Conservation (phyloP, 2,113 vertebrate species). For the Albula goreensis region DNA sequence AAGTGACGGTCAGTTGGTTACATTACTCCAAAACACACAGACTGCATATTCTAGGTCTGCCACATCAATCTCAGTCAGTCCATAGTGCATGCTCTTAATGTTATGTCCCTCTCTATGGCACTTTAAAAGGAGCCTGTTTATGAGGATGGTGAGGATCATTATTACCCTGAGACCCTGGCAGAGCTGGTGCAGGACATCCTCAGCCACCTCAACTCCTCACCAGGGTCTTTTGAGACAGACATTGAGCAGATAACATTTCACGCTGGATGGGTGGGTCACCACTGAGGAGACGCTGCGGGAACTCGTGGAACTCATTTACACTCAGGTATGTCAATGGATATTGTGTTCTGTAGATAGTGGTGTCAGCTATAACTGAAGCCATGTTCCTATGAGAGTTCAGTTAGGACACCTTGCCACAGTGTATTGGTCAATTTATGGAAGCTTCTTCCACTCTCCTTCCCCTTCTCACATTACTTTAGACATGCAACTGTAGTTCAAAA, state of each 20-base stretch:
- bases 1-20: neutral
- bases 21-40: neutral
- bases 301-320: conserved; percentile 89
- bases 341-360: neutral
- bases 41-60: neutral
- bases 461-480: too few relatives aligned
- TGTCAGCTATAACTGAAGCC: too few relatives aligned
- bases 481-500: too few relatives aligned
- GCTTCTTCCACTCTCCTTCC: too few relatives aligned
- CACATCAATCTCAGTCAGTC: neutral
- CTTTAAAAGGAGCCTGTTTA: conserved; percentile 47
- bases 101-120: conserved; percentile 10
- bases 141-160: conserved; percentile 73
- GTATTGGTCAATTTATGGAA: too few relatives aligned
- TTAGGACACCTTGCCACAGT: too few relatives aligned
- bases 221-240: conserved; percentile 88
- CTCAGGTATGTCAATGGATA: conserved; percentile 72
- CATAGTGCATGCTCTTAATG: neutral
- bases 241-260: conserved; percentile 79
- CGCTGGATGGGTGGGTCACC: conserved; percentile 81
- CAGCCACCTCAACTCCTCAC: conserved; percentile 84
- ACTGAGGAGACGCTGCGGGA: conserved; percentile 82
- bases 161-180: conserved; percentile 65
- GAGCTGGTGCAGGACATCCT: conserved; percentile 87
- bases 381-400: too few relatives aligned